Base-by-base conservation (phyloP, 37 sponge, comb jelly and placozoan genomes). In the Aplysina aerophoba region DNA sequence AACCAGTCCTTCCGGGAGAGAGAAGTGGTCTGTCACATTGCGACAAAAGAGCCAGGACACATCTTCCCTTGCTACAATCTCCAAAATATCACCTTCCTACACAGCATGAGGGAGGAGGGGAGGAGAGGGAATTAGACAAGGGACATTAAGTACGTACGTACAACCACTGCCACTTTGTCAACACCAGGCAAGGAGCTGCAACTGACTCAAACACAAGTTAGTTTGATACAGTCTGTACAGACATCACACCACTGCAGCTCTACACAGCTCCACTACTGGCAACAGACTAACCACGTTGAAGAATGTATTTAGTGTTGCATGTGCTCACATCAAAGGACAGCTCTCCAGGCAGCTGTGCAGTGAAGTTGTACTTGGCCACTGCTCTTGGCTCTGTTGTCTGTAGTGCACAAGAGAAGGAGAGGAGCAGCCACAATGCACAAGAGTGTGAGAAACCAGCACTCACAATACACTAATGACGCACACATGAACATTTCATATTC, bases 381-480 rank as follows among this genome's bases (percentile, higher is more conserved):
- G 88, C 94, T 78, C 86, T 86, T 5, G 94, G 94, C 58, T 90
- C 88, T 41, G 85, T 37, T 50, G 85, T 81, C 94, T 85, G 31
- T 65, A 54, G 5, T 14, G 30, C 59, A 80, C 6, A 8, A 44
- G 50, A 44, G 50, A 44, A 44, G 8, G 50, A 11, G 50, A 44
- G 3, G 50, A 44, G 50, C 6, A 44, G 8, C 6, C 6, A 44
- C 8, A 8, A 44, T 44, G 50, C 6, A 44, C 8, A 44, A n/a
- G n/a, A n/a, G n/a, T 44, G 50, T 54, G 21, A 24, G 59, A 4
- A 80, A 55, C 5, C 6, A 71, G 28, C 73, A 71, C 20, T 71
- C 3, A 15, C 6, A 28, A 15, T 6, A 12, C 28, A 71, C 33
- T 4, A 8, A 71, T 34, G 31, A 11, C 73, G 16, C 21, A n/a